phyloP scores from a whole-genome alignment of 2,888 invertebrate species.

The Micropterix aruncella region DNA sequence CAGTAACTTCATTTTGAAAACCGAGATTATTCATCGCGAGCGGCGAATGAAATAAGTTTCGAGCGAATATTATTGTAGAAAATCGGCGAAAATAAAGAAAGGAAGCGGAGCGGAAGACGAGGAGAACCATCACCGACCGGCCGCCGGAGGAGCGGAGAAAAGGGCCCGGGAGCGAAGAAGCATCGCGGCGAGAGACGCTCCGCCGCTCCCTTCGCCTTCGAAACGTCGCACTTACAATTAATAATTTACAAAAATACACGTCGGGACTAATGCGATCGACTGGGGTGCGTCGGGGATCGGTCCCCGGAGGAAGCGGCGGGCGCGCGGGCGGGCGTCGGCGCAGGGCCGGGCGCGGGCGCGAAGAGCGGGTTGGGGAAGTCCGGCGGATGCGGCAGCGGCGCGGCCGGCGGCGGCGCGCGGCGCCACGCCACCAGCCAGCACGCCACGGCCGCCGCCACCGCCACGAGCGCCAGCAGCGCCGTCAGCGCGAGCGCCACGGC shows the following conservation, averaged over 20 bases:
- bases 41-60: too few species aligned
- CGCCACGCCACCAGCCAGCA: constrained; percentile 93
- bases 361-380: constrained; percentile 92
- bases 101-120: too few species aligned
- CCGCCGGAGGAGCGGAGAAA: neutral
- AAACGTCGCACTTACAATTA: neutral
- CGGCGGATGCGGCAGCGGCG: constrained; percentile 86
- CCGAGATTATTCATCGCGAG: too few species aligned
- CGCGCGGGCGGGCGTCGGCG: constrained; percentile 33
- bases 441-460: constrained; percentile 87
- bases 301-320: constrained; percentile 18
- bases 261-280: neutral
- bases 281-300: neutral
- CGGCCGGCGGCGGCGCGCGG: constrained; percentile 72
- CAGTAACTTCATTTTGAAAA: too few species aligned
- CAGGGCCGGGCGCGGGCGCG: constrained; percentile 35
- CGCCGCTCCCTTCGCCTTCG: constrained; percentile 26
- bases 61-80: too few species aligned
- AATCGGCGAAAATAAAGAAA: too few species aligned
- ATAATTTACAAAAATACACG: neutral
- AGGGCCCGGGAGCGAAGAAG: neutral
- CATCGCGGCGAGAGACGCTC: constrained; percentile 31
- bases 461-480: constrained; percentile 79
- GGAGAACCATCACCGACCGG: neutral
- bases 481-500: constrained; percentile 87